Conservation (phyloP, 2,888 invertebrate genomes). For the Margaritifera margaritifera region DNA sequence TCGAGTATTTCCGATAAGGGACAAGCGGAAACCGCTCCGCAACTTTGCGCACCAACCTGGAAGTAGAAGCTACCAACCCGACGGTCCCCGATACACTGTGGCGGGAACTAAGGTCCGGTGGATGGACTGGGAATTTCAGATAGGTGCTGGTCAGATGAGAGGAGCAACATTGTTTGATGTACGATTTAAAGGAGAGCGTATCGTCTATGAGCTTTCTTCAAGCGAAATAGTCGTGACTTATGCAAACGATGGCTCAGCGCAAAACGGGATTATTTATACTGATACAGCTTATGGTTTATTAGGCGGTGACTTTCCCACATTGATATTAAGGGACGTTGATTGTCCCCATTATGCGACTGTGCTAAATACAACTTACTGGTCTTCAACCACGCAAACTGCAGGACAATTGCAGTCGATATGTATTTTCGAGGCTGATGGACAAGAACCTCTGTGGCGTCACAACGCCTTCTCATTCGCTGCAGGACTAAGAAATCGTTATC, state of each 20-base stretch:
- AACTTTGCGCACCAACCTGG: constrained; percentile 31
- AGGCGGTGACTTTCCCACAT: constrained; percentile 20
- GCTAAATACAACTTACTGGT: constrained; percentile 31
- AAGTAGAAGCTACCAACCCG: constrained; percentile 37
- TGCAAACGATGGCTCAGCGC: constrained; percentile 33
- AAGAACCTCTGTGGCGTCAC: constrained; percentile 44
- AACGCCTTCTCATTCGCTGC: constrained; percentile 26
- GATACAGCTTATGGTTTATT: constrained; percentile 36
- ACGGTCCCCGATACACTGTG: constrained; percentile 44
- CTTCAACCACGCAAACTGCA: neutral
- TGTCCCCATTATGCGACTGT: constrained; percentile 46
- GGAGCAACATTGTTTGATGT: constrained; percentile 39
- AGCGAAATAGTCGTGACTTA: constrained; percentile 43
- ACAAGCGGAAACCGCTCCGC: constrained; percentile 10
- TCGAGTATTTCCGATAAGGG: constrained; percentile 19
- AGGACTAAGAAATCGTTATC: constrained; percentile 37
- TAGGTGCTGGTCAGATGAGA: constrained; percentile 33
- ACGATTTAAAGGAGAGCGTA: constrained; percentile 39
- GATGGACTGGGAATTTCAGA: constrained; percentile 50
- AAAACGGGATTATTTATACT: constrained; percentile 32
- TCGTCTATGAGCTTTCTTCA: constrained; percentile 52
- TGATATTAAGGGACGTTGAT: constrained; percentile 39
- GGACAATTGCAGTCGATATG: constrained; percentile 33
- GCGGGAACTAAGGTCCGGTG: constrained; percentile 39
- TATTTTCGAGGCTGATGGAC: constrained; percentile 48